A percentile compares a stretch with the other conserved stretches of the same genome.
phyloP scores from a whole-genome alignment of 2,888 invertebrate species.

The Melinaea marsaeus region DNA sequence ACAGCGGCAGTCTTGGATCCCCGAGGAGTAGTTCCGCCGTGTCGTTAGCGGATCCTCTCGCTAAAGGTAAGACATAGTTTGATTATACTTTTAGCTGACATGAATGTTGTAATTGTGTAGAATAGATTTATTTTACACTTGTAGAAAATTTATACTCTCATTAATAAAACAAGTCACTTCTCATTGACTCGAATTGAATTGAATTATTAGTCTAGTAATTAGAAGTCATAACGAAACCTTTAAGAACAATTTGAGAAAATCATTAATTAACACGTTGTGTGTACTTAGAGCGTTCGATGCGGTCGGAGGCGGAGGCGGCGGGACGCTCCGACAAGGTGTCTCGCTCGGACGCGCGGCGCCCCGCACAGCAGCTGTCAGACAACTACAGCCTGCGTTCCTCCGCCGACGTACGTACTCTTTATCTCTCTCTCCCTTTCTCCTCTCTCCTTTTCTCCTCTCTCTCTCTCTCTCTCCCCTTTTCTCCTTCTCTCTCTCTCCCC shows the following conservation, averaged over 20 bases:
- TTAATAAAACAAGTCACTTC: too few relatives aligned
- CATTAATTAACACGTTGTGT: neutral
- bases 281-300: slow-evolving; percentile 60
- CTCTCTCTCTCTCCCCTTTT: too few relatives aligned
- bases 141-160: neutral
- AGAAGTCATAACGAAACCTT: neutral
- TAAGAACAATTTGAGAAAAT: neutral
- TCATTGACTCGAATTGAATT: too few relatives aligned
- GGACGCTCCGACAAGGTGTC: slow-evolving; percentile 55
- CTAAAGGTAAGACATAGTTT: slow-evolving; percentile 52
- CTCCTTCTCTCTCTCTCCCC: too few relatives aligned
- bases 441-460: too few relatives aligned
- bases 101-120: neutral
- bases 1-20: slow-evolving; percentile 65
- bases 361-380: slow-evolving; percentile 67
- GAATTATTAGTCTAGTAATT: too few relatives aligned
- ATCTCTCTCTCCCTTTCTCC: neutral
- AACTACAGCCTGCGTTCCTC: slow-evolving; percentile 74
- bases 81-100: neutral
- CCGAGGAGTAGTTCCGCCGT: slow-evolving; percentile 64
- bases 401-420: slow-evolving; percentile 57
- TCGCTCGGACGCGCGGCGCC: slow-evolving; percentile 56
- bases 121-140: neutral
- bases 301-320: slow-evolving; percentile 56
- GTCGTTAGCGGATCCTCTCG: slow-evolving; percentile 60